Evolutionary conservation across 2,797 vertebrate species (phyloP).

Genomic region (Galago senegalensis): DNA sequence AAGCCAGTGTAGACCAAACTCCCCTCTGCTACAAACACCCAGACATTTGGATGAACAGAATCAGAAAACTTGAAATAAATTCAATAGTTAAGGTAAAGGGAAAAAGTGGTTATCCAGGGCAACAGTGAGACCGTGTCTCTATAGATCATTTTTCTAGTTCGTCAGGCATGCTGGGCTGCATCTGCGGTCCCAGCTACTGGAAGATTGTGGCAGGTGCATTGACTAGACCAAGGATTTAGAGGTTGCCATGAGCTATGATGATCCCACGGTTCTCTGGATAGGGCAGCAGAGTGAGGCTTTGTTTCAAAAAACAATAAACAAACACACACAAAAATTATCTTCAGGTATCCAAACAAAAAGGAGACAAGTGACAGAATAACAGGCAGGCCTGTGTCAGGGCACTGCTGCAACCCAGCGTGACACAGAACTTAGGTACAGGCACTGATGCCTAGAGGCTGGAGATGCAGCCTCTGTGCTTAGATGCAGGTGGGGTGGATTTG

Average conservation of each 20-base stretch:
- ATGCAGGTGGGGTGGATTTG: neutral
- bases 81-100: neutral
- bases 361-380: neutral
- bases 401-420: neutral
- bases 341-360: neutral
- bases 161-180: no score
- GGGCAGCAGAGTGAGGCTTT: no score
- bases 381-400: neutral
- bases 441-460: neutral
- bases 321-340: neutral
- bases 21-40: neutral
- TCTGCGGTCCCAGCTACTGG: no score
- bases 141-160: no score
- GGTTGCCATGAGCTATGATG: no score
- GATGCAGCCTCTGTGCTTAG: no score
- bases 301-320: no score
- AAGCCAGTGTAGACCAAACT: neutral
- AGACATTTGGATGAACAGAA: neutral
- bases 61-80: slow-evolving; percentile 1
- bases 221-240: no score
- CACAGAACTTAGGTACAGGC: neutral
- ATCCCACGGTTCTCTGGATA: no score
- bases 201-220: no score
- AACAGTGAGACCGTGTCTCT: no score
- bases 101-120: neutral